These are phyloP conservation scores for Meiosimyza platycephala DNA, from an alignment of 2,888 invertebrate genomes.

Conservation along the genomic window DNA sequence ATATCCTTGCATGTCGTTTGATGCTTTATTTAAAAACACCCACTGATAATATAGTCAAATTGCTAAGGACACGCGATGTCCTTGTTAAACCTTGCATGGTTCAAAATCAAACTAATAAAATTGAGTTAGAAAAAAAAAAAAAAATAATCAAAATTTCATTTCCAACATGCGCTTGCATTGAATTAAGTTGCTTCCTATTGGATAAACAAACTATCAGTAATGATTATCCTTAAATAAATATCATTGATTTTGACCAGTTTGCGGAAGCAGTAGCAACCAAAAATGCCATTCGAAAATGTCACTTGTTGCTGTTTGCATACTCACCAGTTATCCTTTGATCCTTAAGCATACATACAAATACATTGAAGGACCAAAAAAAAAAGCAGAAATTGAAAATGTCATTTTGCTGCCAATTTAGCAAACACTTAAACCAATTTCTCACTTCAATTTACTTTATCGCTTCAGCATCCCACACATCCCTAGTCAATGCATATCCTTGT, in stretches of 20 bases:
- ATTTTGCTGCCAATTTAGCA: slow-evolving; percentile 66
- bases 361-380: neutral
- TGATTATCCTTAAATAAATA: slow-evolving; percentile 30
- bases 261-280: neutral
- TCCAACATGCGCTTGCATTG: no score
- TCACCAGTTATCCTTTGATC: slow-evolving; percentile 22
- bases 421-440: slow-evolving; percentile 66
- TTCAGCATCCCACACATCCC: slow-evolving; percentile 37
- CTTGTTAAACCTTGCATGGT: no score
- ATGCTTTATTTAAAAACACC: no score
- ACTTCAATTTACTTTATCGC: slow-evolving; percentile 59
- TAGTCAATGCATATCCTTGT: slow-evolving; percentile 28
- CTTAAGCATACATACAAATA: neutral
- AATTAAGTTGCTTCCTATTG: no score
- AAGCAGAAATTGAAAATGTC: slow-evolving; percentile 63
- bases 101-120: no score
- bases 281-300: neutral
- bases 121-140: no score
- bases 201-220: slow-evolving; percentile 14
- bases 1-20: no score
- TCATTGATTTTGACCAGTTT: slow-evolving; percentile 34
- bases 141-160: no score
- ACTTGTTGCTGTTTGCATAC: slow-evolving; percentile 27
- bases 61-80: no score
- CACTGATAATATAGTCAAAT: no score